Evolutionary conservation across 2,888 invertebrate species (phyloP).

Genomic region (Rhopalosiphum nymphaeae): DNA sequence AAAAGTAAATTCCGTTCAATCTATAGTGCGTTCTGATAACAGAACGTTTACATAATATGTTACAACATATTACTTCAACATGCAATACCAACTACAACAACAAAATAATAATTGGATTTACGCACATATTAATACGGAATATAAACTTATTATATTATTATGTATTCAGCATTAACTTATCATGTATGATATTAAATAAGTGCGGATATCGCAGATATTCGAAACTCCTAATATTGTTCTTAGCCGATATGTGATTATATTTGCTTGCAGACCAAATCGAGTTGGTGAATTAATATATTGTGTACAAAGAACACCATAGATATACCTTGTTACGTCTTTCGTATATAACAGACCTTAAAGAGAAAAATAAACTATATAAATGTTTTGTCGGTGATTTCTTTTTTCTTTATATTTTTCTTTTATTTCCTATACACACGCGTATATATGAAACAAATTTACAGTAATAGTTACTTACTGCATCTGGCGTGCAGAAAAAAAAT

Average conservation of each 20-base stretch:
- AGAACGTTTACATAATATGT: not conserved
- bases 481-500: not conserved
- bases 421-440: not conserved
- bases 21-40: not conserved
- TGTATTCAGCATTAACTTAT: not conserved
- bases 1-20: not conserved
- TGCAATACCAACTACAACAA: not conserved
- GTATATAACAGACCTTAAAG: not conserved
- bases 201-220: no score
- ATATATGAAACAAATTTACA: not conserved
- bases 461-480: slow-evolving; percentile 29
- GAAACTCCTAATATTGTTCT: not conserved
- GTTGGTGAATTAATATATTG: not conserved
- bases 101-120: not conserved
- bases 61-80: not conserved
- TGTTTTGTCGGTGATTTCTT: slow-evolving; percentile 9
- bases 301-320: not conserved
- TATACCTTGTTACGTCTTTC: not conserved
- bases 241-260: not conserved
- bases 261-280: not conserved
- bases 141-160: not conserved
- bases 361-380: not conserved
- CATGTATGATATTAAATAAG: not conserved
- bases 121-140: not conserved
- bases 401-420: not conserved